phyloP scores from a whole-genome alignment of 1,140 invertebrate species.

The Drosophila santomea region DNA sequence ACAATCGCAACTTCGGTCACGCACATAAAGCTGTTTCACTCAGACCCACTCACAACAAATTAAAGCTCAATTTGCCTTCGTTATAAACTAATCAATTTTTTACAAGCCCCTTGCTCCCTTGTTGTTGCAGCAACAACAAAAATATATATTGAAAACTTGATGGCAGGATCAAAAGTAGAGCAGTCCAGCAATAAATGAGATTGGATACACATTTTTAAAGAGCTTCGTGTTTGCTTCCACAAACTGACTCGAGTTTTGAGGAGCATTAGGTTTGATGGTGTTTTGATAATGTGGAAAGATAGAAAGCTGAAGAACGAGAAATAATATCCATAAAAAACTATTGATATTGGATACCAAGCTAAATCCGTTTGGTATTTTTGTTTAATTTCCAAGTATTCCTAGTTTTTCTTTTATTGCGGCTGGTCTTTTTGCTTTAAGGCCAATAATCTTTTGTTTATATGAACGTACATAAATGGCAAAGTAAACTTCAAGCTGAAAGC shows the following conservation, averaged over 20 bases:
- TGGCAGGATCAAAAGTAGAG: slow-evolving; percentile 37
- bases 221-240: slow-evolving; percentile 13
- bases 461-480: slow-evolving; percentile 25
- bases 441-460: slow-evolving; percentile 41
- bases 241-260: background rate
- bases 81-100: slow-evolving; percentile 64
- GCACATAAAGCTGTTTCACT: slow-evolving; percentile 34
- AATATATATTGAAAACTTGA: slow-evolving; percentile 40
- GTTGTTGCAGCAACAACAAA: background rate
- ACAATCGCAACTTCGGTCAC: slow-evolving; percentile 28
- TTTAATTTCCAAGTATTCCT: background rate
- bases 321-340: background rate
- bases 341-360: background rate
- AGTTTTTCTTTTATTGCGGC: too few relatives aligned
- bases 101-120: background rate
- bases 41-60: slow-evolving; percentile 43
- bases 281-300: slow-evolving; percentile 1
- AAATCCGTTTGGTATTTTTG: background rate
- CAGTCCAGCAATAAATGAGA: slow-evolving; percentile 25
- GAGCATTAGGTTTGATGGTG: background rate
- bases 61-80: slow-evolving; percentile 64
- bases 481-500: slow-evolving; percentile 22
- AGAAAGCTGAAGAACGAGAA: too few relatives aligned
- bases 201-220: slow-evolving; percentile 5
- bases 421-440: background rate